Base-by-base conservation (phyloP, 2,888 invertebrate species). In the Hermaeophaga mercurialis region DNA sequence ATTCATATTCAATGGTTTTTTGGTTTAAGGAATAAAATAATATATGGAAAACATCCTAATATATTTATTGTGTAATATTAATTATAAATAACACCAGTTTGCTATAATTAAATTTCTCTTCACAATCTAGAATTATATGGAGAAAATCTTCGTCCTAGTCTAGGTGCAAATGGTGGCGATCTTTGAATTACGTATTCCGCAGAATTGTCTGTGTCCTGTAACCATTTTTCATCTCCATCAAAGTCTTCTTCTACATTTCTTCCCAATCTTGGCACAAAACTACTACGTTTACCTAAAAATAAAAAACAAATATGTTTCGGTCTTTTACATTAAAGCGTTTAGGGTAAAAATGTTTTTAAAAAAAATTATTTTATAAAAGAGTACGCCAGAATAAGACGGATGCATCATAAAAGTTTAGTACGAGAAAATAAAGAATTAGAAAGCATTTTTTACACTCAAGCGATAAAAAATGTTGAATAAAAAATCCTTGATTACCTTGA, bases 221-320 rank as follows among this genome's bases (percentile, higher is more conserved):
- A 46, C 66, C 71, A 64, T 65, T 71, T 61, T 43, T 74, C 65
- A 53, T 55, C 65, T 7, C 56, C 61, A 41, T 52, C 8, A 38
- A 70, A 11, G 18, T 73, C 72, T 52, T 76, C 76, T 1, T 67
- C 70, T 5, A 75, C 71, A 54, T 79, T 80, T 61, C 81, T 76
- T 38, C 82, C 82, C 56, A 81, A 73, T 63, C 82, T 77, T 58
- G 81, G 81, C 50, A 79, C 80, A 62, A 80, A 81, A 52, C 52
- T 59, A 47, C 61, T 62, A 7, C 66, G 56, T 57, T 65, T 66
- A 7, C 63, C 63, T 53, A 26, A 24, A 61, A 62, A 54, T 48
- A 22, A 31, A 34, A 14, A 12, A 34, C 11, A 31, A 3, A 31
- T 31, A 31, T n/a, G n/a, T n/a, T n/a, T n/a, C n/a, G 24, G 24